These are phyloP conservation scores for Heloderma charlesbogerti DNA, from an alignment of 2,113 vertebrate genomes.

Conservation along the genomic window DNA sequence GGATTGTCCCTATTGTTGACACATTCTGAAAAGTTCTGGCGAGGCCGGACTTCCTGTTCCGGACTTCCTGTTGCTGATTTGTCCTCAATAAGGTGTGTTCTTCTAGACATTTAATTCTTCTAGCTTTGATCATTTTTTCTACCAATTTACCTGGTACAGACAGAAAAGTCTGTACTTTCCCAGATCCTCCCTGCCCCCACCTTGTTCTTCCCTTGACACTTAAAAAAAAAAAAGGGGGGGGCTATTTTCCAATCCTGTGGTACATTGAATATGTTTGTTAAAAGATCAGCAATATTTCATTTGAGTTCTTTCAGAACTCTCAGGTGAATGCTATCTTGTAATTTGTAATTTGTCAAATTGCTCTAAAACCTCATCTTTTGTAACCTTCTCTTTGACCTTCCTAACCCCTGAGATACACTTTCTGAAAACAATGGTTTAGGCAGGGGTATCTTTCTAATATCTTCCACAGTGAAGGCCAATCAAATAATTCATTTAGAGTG, in stretches of 20 bases:
- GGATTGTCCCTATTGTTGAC: neutral
- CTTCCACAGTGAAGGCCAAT: neutral
- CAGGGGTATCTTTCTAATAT: neutral
- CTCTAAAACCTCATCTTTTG: neutral
- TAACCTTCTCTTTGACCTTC: neutral
- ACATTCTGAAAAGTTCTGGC: neutral
- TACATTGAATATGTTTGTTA: no score
- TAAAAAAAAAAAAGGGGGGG: neutral
- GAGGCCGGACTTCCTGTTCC: neutral
- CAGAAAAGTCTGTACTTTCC: neutral
- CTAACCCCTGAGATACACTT: neutral
- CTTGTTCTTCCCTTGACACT: neutral
- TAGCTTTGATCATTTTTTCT: neutral
- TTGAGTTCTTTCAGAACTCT: neutral
- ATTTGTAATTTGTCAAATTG: neutral
- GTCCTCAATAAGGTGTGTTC: neutral
- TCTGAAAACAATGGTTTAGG: neutral
- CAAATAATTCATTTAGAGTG: neutral
- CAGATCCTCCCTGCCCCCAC: neutral
- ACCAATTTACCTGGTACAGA: neutral
- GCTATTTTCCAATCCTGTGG: neutral
- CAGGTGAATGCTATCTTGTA: neutral
- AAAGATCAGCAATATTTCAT: neutral
- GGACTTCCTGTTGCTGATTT: neutral
- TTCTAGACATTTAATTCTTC: neutral